Evolutionary conservation across 2,888 invertebrate species (phyloP), one percentile per base, ranked within the genome.

Genomic region (Rhagonycha fulva): DNA sequence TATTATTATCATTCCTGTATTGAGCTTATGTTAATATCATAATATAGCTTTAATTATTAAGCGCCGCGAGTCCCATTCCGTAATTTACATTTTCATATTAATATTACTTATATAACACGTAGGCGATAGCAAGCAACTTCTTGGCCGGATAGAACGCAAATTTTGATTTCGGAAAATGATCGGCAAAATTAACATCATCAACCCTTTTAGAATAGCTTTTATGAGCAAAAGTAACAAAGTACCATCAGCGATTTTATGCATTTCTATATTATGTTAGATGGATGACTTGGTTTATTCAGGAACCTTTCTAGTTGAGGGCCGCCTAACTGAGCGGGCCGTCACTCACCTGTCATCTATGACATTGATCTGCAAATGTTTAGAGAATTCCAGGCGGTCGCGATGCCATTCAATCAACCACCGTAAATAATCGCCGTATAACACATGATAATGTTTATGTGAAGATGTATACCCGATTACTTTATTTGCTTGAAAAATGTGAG

Each of bases 281-380:
- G 66, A 62, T 62, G 23, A 75, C 78, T 73, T 73, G 74, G 76
- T 77, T 76, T 76, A 62, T 75, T 71, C 74, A 76, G 76, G 72
- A 76, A 75, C 79, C 80, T 78, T 47, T 47, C 79, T 77, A 81
- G 79, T 80, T 80, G 79, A 78, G 81, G 76, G 79, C 79, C 81
- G 79, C 82, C 77, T 79, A 78, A 77, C 78, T 71, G 75, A 74
- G 75, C 75, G 47, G 80, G 80, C 80, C 81, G 82, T 82, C 82
- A 82, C 82, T 81, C 82, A 82, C 81, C 79, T 81, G 82, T 82
- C 82, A 82, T 80, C 78, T 79, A 72, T 81, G 82, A 82, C 82
- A 82, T 80, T 82, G 82, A 82, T 82, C 82, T 80, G 82, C 82
- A 82, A 82, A 82, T 82, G 82, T 82, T 82, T 82, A 79, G 82